Percentiles rank a stretch among this genome's conserved stretches.
phyloP scores from a whole-genome alignment of 2,888 invertebrate genomes.

The Physocephala rufipes region DNA sequence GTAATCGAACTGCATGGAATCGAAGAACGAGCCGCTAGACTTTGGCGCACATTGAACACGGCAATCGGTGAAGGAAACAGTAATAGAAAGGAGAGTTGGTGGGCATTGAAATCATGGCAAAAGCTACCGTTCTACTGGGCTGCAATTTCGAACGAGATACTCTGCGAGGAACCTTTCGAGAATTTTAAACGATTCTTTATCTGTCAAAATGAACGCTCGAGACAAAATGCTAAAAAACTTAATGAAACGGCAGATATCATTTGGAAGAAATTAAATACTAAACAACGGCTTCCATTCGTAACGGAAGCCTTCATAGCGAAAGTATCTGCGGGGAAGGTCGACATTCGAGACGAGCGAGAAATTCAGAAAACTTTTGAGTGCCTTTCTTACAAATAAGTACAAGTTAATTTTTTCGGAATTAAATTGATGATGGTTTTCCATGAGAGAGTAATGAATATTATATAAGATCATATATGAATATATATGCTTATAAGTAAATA shows the following conservation, averaged over 20 bases:
- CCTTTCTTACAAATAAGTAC: too few relatives aligned
- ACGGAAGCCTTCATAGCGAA: constrained; percentile 51
- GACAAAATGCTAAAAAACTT: constrained; percentile 16
- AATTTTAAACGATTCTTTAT: constrained; percentile 49
- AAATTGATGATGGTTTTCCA: too few relatives aligned
- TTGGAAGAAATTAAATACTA: constrained; percentile 44
- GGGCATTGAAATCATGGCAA: constrained; percentile 37
- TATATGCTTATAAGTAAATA: too few relatives aligned
- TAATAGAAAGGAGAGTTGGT: constrained; percentile 47
- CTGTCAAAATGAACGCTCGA: not conserved
- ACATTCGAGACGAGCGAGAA: constrained; percentile 50
- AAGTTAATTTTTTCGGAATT: too few relatives aligned
- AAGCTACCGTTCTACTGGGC: constrained; percentile 53
- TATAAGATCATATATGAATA: too few relatives aligned
- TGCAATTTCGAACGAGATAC: constrained; percentile 44
- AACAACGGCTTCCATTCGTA: constrained; percentile 50
- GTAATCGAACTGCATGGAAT: constrained; percentile 32
- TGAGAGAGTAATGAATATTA: too few relatives aligned
- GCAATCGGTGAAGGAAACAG: not conserved
- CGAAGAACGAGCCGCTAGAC: constrained; percentile 38
- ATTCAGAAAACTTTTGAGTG: too few relatives aligned
- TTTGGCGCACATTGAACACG: constrained; percentile 41
- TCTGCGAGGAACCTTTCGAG: constrained; percentile 46
- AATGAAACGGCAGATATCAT: not conserved
- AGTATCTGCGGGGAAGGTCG: constrained; percentile 47